Evolutionary conservation across 2,113 vertebrate species (phyloP).

Genomic region (Erpornis zantholeuca): DNA sequence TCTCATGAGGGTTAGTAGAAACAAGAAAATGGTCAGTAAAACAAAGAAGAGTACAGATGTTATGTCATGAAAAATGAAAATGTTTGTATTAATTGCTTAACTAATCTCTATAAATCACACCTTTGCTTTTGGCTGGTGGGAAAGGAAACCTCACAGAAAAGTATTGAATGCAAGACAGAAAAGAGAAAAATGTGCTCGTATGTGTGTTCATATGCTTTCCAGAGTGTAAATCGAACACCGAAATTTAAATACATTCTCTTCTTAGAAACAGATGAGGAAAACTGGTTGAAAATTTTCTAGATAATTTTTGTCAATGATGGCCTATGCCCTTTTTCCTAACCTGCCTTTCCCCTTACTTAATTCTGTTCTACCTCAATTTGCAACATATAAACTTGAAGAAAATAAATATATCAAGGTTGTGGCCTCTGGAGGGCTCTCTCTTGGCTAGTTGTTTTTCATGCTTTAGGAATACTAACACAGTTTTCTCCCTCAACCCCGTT

Average conservation of each 20-base stretch:
- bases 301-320: neutral
- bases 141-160: neutral
- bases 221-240: neutral
- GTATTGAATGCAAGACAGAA: neutral
- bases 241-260: neutral
- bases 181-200: neutral
- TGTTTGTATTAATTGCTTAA: neutral
- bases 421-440: neutral
- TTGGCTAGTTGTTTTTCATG: neutral
- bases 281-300: neutral
- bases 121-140: neutral
- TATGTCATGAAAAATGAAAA: neutral
- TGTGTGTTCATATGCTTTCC: neutral
- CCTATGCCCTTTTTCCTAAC: neutral
- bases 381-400: neutral
- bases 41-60: neutral
- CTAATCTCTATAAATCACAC: neutral
- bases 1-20: neutral
- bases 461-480: neutral
- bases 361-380: neutral
- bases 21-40: neutral
- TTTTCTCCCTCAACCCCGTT: neutral
- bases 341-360: neutral
- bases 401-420: neutral
- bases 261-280: neutral